Percentiles rank a stretch among this genome's conserved stretches.
Evolutionary conservation across 2,888 invertebrate genomes (phyloP).

Genomic region (Eupithecia vulgata): DNA sequence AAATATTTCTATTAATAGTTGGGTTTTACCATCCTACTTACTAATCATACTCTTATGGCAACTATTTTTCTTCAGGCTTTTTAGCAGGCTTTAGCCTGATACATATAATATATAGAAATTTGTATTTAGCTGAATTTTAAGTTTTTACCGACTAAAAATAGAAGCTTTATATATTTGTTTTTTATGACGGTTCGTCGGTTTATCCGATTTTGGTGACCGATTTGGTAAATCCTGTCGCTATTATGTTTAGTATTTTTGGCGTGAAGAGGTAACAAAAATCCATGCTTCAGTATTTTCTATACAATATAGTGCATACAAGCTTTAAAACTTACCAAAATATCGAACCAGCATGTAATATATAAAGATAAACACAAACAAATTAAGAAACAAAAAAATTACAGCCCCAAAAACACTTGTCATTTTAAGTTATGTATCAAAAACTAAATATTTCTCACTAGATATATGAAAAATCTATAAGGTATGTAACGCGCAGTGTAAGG

Average conservation of each 20-base stretch:
- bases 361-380: conserved; percentile 63
- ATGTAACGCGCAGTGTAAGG: conserved; percentile 6
- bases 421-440: conserved; percentile 31
- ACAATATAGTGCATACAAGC: not conserved
- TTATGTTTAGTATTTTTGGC: too few relatives aligned
- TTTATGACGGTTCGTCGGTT: too few relatives aligned
- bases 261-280: too few relatives aligned
- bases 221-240: too few relatives aligned
- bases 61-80: not conserved
- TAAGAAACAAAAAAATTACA: conserved; percentile 61
- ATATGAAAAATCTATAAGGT: conserved; percentile 4
- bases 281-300: too few relatives aligned
- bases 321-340: conserved; percentile 64
- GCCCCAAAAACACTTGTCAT: conserved; percentile 56
- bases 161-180: too few relatives aligned
- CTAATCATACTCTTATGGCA: not conserved
- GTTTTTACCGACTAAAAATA: too few relatives aligned
- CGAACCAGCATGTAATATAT: conserved; percentile 63
- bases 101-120: not conserved
- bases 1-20: not conserved
- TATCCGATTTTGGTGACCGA: too few relatives aligned
- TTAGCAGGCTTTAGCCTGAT: too few relatives aligned
- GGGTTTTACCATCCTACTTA: not conserved
- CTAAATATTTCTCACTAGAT: not conserved
- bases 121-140: not conserved